Percentiles rank a stretch among this genome's conserved stretches.
phyloP scores from a whole-genome alignment of 2,797 vertebrate genomes.

The Columba guinea region DNA sequence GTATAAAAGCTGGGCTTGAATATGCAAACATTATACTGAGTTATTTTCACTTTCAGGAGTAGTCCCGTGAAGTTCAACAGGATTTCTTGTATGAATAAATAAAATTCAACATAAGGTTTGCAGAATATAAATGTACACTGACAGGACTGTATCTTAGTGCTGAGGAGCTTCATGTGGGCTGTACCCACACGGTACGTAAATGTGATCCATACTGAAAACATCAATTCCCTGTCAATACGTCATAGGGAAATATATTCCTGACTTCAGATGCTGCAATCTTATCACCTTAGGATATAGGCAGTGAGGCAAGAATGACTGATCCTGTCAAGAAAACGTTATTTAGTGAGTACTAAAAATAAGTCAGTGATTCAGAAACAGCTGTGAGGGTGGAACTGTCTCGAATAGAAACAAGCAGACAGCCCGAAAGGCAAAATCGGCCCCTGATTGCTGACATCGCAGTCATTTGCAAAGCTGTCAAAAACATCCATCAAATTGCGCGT shows the following conservation, averaged over 20 bases:
- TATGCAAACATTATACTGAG: neutral
- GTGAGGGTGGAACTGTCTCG: neutral
- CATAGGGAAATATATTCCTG: neutral
- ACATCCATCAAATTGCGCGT: neutral
- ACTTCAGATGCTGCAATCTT: neutral
- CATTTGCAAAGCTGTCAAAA: neutral
- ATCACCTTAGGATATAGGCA: neutral
- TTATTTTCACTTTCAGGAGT: neutral
- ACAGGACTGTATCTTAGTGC: fast-evolving
- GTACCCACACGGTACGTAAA: neutral
- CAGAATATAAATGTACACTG: neutral
- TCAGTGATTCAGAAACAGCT: neutral
- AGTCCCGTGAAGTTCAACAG: neutral
- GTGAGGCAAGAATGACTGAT: neutral
- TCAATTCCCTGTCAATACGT: neutral
- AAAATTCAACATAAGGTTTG: neutral
- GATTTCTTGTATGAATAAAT: neutral
- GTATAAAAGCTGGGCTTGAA: neutral
- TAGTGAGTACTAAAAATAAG: neutral
- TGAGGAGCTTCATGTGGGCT: neutral
- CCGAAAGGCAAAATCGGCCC: neutral
- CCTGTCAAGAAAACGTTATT: neutral
- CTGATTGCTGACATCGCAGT: neutral
- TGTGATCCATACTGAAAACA: neutral
- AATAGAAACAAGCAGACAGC: neutral